Base-by-base conservation (phyloP, 2,888 invertebrate genomes). In the Pseudoips prasinana region DNA sequence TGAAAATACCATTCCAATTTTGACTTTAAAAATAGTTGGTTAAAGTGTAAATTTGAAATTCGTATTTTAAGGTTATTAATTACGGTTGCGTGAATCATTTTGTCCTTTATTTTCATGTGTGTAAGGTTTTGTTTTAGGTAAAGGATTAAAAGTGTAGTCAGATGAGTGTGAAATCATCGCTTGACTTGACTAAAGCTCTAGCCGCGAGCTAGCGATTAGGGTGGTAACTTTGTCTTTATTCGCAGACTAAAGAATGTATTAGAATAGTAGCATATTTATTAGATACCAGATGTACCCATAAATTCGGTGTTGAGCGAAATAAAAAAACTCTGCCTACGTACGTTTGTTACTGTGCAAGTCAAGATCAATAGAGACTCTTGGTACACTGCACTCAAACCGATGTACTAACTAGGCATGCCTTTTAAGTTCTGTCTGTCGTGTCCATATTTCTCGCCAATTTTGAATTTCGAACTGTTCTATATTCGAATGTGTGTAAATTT, bases 161-260 rank as follows among this genome's bases (percentile, higher is more conserved):
- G 54, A 46, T 53, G 67, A 64, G 64, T 68, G 67, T 67, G 61
- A 73, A 70, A 71, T 71, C 67, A 68, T 65, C 64, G 59, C 58
- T 62, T 58, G 58, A 59, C 59, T 62, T 58, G 57, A 59, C 59
- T 70, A 63, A 63, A 68, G 59, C 51, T 46, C 51, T 76, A 57
- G 76, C 79, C 75, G 55, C 68, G 46, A 76, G 79, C 73, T 60
- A 55, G 58, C 67, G 67, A 78, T 80, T 77, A 78, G 61, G 59
- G 56, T 51, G 58, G 58, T 63, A 61, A 58, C 45, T 38, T 56
- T 52, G 44, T 33, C 32, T 38, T 25, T 29, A 64, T 62, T 52
- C 31, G 4, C 39, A 17, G 8, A 11, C 40, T 49, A 3, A 14
- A 5, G 14, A 14, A 14, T 14, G n/a, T n/a, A n/a, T n/a, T n/a